These are phyloP conservation scores for Epinephelus cyanopodus DNA, from an alignment of 2,113 vertebrate species.

Conservation along the genomic window DNA sequence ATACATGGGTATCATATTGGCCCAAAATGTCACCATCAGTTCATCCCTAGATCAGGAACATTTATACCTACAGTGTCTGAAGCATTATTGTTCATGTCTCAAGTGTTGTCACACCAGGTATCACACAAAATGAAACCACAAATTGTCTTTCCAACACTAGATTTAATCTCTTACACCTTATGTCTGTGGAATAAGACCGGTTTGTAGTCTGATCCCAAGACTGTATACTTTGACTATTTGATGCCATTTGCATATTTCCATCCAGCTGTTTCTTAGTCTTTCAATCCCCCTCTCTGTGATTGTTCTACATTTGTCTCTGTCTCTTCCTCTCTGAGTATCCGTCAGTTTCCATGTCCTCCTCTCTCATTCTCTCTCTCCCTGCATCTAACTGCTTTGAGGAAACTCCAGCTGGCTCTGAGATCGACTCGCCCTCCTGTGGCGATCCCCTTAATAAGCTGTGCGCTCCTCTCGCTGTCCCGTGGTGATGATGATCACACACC, in stretches of 20 bases:
- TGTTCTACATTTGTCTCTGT: not conserved
- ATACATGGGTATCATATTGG: too few relatives aligned
- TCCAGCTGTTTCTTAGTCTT: not conserved
- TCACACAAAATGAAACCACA: too few relatives aligned
- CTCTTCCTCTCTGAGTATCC: not conserved
- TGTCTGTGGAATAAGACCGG: not conserved
- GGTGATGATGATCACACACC: conserved; percentile 62
- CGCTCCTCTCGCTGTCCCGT: conserved; percentile 31
- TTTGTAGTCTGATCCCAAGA: not conserved
- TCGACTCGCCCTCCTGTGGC: conserved; percentile 50
- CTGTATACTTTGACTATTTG: not conserved
- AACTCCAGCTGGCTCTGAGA: conserved; percentile 62
- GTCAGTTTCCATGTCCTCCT: not conserved
- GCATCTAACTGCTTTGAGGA: conserved; percentile 39
- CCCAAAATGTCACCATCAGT: too few relatives aligned
- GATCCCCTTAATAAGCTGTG: conserved; percentile 52
- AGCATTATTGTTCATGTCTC: too few relatives aligned
- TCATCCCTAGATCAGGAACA: too few relatives aligned
- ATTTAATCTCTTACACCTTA: not conserved
- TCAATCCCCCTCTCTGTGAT: not conserved
- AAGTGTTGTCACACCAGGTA: too few relatives aligned
- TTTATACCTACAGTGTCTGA: too few relatives aligned
- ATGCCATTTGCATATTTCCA: not conserved
- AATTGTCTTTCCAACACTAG: not conserved
- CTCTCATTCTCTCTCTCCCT: conserved; percentile 2